Base-by-base conservation (phyloP, 2,888 invertebrate species). In the Cheilosia pagana region DNA sequence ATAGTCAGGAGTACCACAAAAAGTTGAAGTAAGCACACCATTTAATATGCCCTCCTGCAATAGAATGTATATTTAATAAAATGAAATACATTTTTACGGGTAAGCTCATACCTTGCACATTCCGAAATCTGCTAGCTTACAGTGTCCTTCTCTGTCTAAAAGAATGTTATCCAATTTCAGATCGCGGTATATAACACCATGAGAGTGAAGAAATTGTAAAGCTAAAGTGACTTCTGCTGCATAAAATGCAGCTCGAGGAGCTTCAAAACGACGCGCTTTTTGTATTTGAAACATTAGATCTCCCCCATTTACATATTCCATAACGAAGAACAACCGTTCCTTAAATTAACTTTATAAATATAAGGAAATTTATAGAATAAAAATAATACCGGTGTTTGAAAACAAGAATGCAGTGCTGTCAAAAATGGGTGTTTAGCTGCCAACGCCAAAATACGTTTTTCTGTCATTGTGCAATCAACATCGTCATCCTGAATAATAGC, bases 271-370 rank as follows among this genome's bases (percentile, higher is more conserved):
- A 86, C 99, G 94, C 85, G 99, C 98, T 90, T 98, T 95, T 93
- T 99, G 99, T 88, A 99, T 99, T 95, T 99, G 99, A 94, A 99
- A 99, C 98, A 99, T 99, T 89, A 99, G 94, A 93, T 98, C 99
- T 88, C 99, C 99, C 88, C 99, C 99, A 92, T 99, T 98, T 68
- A 99, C 99, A 92, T 99, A 99, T 93, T 99, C 99, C 99, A 99
- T 99, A 87, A 99, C 98, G 93, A 99, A 99, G 94, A 99, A 99
- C 87, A 99, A 94, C 12, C 98, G 95, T 92, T 98, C 98, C 92
- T 95, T 87, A 62, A 87, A 87, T 78, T 3, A 63, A 35, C 28
- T 39, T 23, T 57, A 57, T 45, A 60, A 60, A 53, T 74, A 74
- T 39, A 45, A 43, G 23, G 3, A 55, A 43, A 21, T 45, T 35